A percentile compares a stretch with the other conserved stretches of the same genome.
Conservation (phyloP, 2,797 vertebrate genomes). For the Platalea minor region DNA sequence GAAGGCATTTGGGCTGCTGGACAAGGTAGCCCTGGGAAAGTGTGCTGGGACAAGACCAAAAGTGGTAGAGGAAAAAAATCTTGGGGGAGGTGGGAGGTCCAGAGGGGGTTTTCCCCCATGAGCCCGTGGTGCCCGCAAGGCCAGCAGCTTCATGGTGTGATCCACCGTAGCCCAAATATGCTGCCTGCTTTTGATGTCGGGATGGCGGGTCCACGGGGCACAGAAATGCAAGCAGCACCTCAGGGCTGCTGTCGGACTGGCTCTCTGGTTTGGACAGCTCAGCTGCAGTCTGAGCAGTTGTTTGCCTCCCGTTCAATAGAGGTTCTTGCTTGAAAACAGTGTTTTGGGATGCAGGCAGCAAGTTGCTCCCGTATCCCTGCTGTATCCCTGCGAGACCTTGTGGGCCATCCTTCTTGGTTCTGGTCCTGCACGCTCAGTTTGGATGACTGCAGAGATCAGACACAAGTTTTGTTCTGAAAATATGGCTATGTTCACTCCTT, state of each 20-base stretch:
- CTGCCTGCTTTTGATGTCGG: background rate
- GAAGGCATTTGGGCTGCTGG: background rate
- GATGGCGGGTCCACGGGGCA: rapidly evolving
- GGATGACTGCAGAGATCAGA: background rate
- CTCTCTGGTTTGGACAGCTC: background rate
- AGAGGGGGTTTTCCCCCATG: too few relatives aligned
- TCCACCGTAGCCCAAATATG: background rate
- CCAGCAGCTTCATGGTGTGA: background rate
- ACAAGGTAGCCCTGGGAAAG: background rate
- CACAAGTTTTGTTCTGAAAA: background rate
- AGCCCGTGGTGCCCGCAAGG: too few relatives aligned
- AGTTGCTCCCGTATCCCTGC: background rate
- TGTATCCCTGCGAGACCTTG: background rate
- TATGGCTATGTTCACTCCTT: background rate
- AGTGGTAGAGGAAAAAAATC: background rate
- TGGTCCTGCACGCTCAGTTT: background rate
- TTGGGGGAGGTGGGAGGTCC: background rate
- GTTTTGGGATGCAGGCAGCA: background rate
- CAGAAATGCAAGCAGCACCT: background rate
- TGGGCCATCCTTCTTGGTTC: background rate
- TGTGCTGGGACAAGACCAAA: background rate
- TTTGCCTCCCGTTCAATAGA: background rate
- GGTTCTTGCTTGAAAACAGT: background rate
- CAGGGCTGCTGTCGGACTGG: background rate
- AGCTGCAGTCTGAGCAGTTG: background rate